Conservation (phyloP, 2,888 invertebrate species). For the Muschampia plurimacula region DNA sequence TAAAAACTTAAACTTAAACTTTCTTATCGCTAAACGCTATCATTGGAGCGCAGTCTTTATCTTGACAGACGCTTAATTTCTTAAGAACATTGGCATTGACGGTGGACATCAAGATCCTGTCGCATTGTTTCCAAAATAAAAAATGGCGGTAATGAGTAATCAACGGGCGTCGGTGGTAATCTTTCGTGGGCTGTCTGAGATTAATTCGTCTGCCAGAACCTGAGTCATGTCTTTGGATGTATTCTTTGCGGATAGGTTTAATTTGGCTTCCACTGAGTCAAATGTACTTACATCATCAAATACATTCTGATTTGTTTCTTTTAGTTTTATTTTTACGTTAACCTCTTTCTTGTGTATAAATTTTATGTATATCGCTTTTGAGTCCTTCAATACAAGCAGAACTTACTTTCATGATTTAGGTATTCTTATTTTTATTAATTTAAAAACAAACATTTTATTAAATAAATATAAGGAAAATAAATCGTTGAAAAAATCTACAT, state of each 20-base stretch:
- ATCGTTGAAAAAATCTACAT: no score
- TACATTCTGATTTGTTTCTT: background rate
- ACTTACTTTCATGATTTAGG: no score
- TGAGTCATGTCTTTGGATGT: slow-evolving; percentile 39
- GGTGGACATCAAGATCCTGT: slow-evolving; percentile 13
- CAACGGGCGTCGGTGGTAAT: slow-evolving; percentile 53
- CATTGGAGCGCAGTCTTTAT: background rate
- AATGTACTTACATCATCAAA: slow-evolving; percentile 23
- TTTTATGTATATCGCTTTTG: no score
- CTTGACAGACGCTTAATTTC: background rate
- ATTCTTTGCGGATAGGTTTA: slow-evolving; percentile 60
- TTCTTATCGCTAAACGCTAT: no score
- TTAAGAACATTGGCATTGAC: background rate
- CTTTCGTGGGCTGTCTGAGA: slow-evolving; percentile 53
- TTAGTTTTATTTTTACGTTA: background rate
- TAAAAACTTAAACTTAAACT: no score
- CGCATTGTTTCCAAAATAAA: slow-evolving; percentile 24
- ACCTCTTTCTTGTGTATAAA: no score
- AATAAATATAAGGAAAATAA: no score
- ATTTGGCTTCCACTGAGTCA: slow-evolving; percentile 41
- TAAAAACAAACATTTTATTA: no score
- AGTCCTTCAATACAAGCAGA: no score
- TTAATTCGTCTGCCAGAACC: slow-evolving; percentile 55
- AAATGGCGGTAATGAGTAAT: slow-evolving; percentile 56
- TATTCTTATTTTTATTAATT: no score